Evolutionary conservation across 2,113 vertebrate species (phyloP), one percentile per base, ranked within the genome.

Genomic region (Callipepla californica): DNA sequence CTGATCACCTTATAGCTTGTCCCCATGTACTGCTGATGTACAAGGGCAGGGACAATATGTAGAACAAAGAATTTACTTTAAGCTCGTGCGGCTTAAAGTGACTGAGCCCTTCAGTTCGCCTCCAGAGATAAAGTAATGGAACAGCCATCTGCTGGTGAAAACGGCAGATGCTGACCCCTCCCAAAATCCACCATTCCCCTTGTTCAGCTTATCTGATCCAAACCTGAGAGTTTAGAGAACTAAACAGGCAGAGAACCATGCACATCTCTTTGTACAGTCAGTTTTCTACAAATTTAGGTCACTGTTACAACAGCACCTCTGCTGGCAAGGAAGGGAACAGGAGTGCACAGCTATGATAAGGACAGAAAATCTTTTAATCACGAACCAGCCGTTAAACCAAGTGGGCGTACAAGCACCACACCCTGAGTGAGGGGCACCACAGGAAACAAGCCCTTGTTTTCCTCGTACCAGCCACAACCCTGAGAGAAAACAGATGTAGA

Each of bases 261-360:
- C 5, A 12, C 32, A 13, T 87, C 40, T 0, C 0, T 68, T 70
- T 44, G 3, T 12, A 61, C 3, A 25, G 12, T 32, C 23, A 36
- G 8, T 40, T 85, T 93, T 53, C 26, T 58, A 73, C 13, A 38
- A 36, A 6, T 36, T 23, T 23, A 83, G 59, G 13, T 85, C 13
- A 13, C 11, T 17, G 9, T 26, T 44, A 40, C 15, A 76, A 67
- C 10, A 11, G 4, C 13, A 65, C 19, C 25, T 67, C 62, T 83
- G 67, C 70, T 76, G 58, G 68, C 40, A 82, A 59, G 38, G 61
- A 45, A 69, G 53, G 16, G 45, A 36, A 32, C 45, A 62, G 32
- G 58, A 68, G 85, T 6, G 40, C 28, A 57, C 23, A 34, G 28
- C 51, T 68, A 32, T 76, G 67, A 72, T 72, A 30, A 40, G 20